These are phyloP conservation scores for Lampropteryx suffumata DNA, from an alignment of 2,888 invertebrate species.

Conservation along the genomic window DNA sequence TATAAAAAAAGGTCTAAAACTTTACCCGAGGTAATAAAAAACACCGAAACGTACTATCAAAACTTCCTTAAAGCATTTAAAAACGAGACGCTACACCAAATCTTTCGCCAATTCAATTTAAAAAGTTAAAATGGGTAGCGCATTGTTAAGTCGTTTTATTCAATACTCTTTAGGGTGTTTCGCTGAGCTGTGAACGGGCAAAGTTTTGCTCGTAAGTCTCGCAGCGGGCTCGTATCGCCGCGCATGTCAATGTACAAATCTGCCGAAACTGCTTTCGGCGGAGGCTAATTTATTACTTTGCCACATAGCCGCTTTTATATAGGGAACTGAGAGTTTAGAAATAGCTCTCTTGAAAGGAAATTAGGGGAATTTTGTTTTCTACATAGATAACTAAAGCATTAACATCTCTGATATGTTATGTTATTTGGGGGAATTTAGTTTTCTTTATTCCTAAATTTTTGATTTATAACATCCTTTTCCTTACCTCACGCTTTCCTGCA, in stretches of 20 bases:
- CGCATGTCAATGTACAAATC: slow-evolving; percentile 30
- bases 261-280: slow-evolving; percentile 24
- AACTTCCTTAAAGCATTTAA: slow-evolving; percentile 17
- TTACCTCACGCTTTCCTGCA: no score
- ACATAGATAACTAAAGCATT: no score
- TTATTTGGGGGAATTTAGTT: no score
- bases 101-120: slow-evolving; percentile 27
- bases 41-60: slow-evolving; percentile 4
- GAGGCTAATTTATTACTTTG: slow-evolving; percentile 25
- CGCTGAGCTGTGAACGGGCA: slow-evolving; percentile 26
- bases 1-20: neutral
- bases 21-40: neutral
- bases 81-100: slow-evolving; percentile 20
- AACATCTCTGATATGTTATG: no score
- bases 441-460: no score
- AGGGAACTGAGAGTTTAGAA: neutral
- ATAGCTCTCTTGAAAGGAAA: neutral
- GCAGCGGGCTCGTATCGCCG: slow-evolving; percentile 19
- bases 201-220: slow-evolving; percentile 28
- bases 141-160: slow-evolving; percentile 33
- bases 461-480: no score
- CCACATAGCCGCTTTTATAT: slow-evolving; percentile 6
- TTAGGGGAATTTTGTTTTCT: no score
- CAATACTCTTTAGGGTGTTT: slow-evolving; percentile 33
- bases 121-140: slow-evolving; percentile 30